Percentiles rank a stretch among this genome's conserved stretches.
phyloP scores from a whole-genome alignment of 2,797 vertebrate genomes.

The Sebastes baramenuke region DNA sequence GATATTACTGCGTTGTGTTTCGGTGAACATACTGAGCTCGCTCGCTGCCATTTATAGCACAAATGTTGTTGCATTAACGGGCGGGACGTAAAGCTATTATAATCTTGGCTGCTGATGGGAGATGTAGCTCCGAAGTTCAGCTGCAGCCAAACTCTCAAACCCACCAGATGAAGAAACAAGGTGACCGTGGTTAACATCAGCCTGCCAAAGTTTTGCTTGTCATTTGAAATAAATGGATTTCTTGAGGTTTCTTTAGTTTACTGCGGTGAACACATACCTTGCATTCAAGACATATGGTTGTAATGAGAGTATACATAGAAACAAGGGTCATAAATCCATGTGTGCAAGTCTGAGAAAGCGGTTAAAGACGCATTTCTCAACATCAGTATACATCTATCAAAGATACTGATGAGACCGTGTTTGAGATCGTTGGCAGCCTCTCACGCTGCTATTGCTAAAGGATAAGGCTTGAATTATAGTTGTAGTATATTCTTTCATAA shows the following conservation, averaged over 20 bases:
- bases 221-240: slow-evolving; percentile 46
- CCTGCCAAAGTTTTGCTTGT: slow-evolving; percentile 33
- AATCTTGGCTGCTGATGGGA: slow-evolving; percentile 1
- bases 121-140: slow-evolving; percentile 5
- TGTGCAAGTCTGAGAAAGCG: slow-evolving; percentile 15
- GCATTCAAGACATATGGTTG: slow-evolving; percentile 6
- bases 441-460: neutral
- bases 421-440: neutral
- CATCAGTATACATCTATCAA: neutral
- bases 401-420: neutral
- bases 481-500: neutral
- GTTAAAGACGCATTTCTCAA: slow-evolving; percentile 18
- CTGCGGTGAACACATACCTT: slow-evolving; percentile 14
- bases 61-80: neutral
- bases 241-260: slow-evolving; percentile 17
- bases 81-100: neutral
- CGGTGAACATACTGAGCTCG: neutral
- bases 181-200: slow-evolving; percentile 26
- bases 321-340: slow-evolving; percentile 32
- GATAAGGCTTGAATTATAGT: neutral
- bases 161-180: slow-evolving; percentile 33
- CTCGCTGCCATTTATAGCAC: slow-evolving; percentile 6
- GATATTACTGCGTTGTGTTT: neutral
- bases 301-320: slow-evolving; percentile 3
- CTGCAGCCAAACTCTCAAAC: slow-evolving; percentile 23